phyloP scores from a whole-genome alignment of 2,888 invertebrate species.

The Drosophila eohydei region DNA sequence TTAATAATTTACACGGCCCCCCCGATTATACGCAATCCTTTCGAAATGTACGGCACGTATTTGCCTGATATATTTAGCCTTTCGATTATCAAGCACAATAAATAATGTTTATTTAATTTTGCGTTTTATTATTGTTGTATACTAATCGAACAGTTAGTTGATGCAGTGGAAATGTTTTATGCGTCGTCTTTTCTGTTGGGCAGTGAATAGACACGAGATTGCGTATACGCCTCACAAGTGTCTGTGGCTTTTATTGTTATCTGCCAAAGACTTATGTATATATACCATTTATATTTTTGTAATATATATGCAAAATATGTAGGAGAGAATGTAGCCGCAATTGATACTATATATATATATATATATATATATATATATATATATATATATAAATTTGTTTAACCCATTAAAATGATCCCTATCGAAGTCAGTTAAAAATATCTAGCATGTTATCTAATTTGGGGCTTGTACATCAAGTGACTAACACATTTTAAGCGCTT shows the following conservation, averaged over 20 bases:
- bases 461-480: background rate
- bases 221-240: slow-evolving; percentile 33
- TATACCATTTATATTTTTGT: too few relatives aligned
- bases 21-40: slow-evolving; percentile 32
- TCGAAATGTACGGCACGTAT: slow-evolving; percentile 31
- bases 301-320: too few relatives aligned
- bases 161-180: slow-evolving; percentile 34
- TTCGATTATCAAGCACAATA: slow-evolving; percentile 25
- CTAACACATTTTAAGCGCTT: background rate
- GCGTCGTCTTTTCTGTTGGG: slow-evolving; percentile 1
- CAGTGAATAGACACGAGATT: slow-evolving; percentile 15
- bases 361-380: too few relatives aligned
- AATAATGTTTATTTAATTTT: background rate
- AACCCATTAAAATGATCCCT: too few relatives aligned
- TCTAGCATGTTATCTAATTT: background rate
- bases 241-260: too few relatives aligned
- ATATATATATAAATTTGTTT: too few relatives aligned
- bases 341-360: too few relatives aligned
- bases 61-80: slow-evolving; percentile 3
- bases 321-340: too few relatives aligned
- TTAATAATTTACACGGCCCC: slow-evolving; percentile 32
- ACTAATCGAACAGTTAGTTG: background rate
- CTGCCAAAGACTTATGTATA: too few relatives aligned
- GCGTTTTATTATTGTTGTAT: background rate
- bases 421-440: background rate